Evolutionary conservation across 2,113 vertebrate genomes (phyloP), one percentile per base, ranked within the genome.

Genomic region (Prunella fulvescens): DNA sequence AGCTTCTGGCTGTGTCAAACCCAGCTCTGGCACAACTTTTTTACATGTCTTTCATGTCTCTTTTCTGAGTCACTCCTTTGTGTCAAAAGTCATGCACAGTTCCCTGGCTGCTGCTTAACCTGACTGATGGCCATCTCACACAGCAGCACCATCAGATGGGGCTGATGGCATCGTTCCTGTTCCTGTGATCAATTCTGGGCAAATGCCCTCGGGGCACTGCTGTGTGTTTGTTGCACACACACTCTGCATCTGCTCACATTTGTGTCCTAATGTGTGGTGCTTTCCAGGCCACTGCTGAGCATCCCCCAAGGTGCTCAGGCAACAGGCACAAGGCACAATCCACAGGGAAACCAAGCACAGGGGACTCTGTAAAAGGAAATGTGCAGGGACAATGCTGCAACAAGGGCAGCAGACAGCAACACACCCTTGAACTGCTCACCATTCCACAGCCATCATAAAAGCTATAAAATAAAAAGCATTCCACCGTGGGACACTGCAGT

Each of bases 211-310:
- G 0, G 66, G 69, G 65, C 50, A 56, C 19, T 4, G 11, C 14
- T 65, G 26, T 40, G 51, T 14, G 5, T 70, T 44, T 61, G 12
- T 4, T 78, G 22, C 60, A 50, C 26, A 14, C 50, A 44, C 33
- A 23, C 37, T 11, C 11, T n/a, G 33, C 11, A 15, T 3, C 8
- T 2, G 7, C 40, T 81, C 37, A 19, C 60, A 37, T 53, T 48
- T 5, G 0, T 76, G 37, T 10, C 47, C 16, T 24, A 37, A 57
- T 2, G 3, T 3, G 8, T 25, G 62, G 9, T 35, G n/a, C 22
- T 80, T 80, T 44, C 18, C 48, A 42, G 28, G 40, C 14, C 57
- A 35, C 1, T 20, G 72, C 80, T 64, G 20, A 76, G 37, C n/a
- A 61, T 29, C 8, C 54, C 35, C 15, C 35, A 47, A 23, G 62